phyloP scores from a whole-genome alignment of 2,113 vertebrate genomes.

The Irena cyanogastra region DNA sequence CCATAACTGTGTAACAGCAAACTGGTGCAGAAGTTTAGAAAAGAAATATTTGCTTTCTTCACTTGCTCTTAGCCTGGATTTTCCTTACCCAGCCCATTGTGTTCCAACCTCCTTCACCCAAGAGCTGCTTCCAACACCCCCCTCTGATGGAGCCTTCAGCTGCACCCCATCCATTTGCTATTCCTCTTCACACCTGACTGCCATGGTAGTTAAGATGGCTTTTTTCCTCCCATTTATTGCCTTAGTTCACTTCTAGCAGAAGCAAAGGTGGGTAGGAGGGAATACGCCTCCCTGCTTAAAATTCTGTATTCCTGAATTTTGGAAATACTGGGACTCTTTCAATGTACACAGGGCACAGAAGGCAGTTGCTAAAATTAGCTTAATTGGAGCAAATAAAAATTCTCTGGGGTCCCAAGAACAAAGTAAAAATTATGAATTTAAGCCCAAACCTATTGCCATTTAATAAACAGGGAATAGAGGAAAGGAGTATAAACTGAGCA shows the following conservation, averaged over 20 bases:
- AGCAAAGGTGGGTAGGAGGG: neutral
- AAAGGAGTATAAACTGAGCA: neutral
- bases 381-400: neutral
- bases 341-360: neutral
- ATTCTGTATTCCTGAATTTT: neutral
- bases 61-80: neutral
- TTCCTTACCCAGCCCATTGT: neutral
- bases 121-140: neutral
- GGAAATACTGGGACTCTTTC: neutral
- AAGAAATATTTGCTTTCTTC: neutral
- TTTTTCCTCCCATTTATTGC: neutral
- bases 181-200: neutral
- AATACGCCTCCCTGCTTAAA: neutral
- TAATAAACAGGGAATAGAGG: neutral
- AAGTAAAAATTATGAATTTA: neutral
- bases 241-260: neutral
- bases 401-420: neutral
- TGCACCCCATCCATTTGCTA: neutral
- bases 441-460: neutral
- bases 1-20: neutral
- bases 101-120: neutral
- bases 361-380: neutral
- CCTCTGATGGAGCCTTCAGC: neutral
- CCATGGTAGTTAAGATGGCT: neutral
- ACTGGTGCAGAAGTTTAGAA: neutral